Conservation (phyloP, 2,888 invertebrate species). For the Venusia cambrica region DNA sequence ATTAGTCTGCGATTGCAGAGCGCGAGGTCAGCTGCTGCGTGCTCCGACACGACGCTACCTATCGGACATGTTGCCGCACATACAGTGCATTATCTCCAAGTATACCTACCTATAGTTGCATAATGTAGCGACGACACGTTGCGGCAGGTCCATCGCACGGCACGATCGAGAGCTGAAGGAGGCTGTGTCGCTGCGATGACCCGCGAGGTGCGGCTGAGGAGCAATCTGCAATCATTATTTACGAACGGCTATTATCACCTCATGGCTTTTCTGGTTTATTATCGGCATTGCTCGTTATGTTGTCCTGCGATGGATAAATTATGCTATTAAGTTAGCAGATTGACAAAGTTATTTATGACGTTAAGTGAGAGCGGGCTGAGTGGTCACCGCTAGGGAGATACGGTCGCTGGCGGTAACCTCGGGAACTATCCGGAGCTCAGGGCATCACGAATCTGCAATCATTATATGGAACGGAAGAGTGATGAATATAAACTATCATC, state of each 20-base stretch:
- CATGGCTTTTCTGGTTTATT: constrained; percentile 80
- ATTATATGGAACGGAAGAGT: too few species aligned
- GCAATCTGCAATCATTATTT: constrained; percentile 80
- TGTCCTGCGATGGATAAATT: constrained; percentile 78
- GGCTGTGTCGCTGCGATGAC: constrained; percentile 41
- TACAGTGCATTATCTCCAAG: constrained; percentile 14
- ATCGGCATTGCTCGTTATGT: constrained; percentile 78
- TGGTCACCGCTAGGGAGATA: constrained; percentile 59
- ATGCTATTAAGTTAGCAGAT: constrained; percentile 81
- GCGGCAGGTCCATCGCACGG: too few species aligned
- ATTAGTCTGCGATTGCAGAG: constrained; percentile 68
- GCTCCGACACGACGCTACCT: constrained; percentile 29
- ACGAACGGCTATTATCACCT: constrained; percentile 79
- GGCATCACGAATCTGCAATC: too few species aligned
- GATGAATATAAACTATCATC: too few species aligned
- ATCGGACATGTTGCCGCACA: constrained; percentile 17
- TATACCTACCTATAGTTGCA: too few species aligned
- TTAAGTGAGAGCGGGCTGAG: constrained; percentile 68
- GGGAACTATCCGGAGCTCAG: too few species aligned
- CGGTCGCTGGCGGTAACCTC: too few species aligned
- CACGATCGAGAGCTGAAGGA: too few species aligned
- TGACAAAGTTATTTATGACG: constrained; percentile 80
- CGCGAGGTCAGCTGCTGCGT: constrained; percentile 49
- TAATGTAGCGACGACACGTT: too few species aligned
- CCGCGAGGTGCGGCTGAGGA: constrained; percentile 65